Evolutionary conservation across 2,797 vertebrate genomes (phyloP), one percentile per base, ranked within the genome.

Genomic region (Malacoraja senta): DNA sequence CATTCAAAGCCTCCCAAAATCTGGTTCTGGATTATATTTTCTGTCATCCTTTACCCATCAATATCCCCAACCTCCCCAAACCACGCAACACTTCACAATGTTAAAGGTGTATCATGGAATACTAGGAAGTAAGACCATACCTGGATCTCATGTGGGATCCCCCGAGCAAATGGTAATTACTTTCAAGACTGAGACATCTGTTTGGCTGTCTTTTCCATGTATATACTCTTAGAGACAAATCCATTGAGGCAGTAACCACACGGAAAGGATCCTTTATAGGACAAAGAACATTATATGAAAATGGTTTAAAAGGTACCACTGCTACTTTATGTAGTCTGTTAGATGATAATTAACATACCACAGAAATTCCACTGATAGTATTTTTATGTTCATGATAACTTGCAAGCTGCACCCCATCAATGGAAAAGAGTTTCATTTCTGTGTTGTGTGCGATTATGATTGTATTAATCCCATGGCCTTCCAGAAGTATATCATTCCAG

Each of bases 331-430:
- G 13, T 29, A 24, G 6, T 26, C 29, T 91, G 15, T 91, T 32
- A 24, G 13, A n/a, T 13, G 12, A 29, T 15, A 24, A 26, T 65
- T 91, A 19, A 95, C 95, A 95, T 95, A 98, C 98, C 98, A 98
- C 97, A 95, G 96, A 96, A 93, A 97, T 63, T n/a, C 97, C 96
- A 0, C 95, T 94, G 93, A 97, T 97, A 29, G 96, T 95, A 94
- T 94, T 93, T 0, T 93, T 95, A 93, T 98, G 98, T 93, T 98
- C 97, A 94, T 96, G 95, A 95, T 98, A 98, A 94, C 83, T 93
- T 3, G 96, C 95, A 61, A 98, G 94, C 76, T 96, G 94, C 65
- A 93, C 94, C 93, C 97, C 97, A 93, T 96, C 97, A 91, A 97
- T 94, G 78, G 96, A 97, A 94, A 95, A 96, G 2, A 96, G 95